These are phyloP conservation scores for Andrena bicolor DNA, from an alignment of 2,888 invertebrate species.

Conservation along the genomic window DNA sequence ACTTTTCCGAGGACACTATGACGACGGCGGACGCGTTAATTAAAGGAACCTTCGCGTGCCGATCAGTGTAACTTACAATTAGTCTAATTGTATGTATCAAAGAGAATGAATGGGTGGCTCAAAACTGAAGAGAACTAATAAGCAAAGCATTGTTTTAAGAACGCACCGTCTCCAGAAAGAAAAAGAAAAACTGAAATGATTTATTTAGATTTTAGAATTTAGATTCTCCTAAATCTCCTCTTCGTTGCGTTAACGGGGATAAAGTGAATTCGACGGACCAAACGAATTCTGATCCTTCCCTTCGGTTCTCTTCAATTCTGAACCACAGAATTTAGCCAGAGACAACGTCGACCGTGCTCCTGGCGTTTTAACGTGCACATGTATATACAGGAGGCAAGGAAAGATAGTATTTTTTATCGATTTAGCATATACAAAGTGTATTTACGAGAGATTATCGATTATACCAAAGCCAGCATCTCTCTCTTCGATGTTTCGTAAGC, in stretches of 20 bases:
- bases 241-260: background rate
- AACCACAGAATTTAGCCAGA: constrained; percentile 20
- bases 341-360: constrained; percentile 41
- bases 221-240: background rate
- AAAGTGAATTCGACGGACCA: constrained; percentile 36
- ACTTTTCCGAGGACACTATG: background rate
- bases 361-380: constrained; percentile 67
- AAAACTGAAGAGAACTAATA: constrained; percentile 43
- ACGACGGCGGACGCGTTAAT: constrained; percentile 50
- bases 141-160: background rate
- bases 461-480: constrained; percentile 69
- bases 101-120: constrained; percentile 22
- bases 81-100: constrained; percentile 23
- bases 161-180: background rate
- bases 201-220: no score
- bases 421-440: constrained; percentile 68
- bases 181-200: no score
- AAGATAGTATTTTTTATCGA: constrained; percentile 75
- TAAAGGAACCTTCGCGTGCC: constrained; percentile 32
- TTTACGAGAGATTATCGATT: constrained; percentile 63
- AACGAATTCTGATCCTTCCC: background rate
- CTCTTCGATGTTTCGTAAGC: constrained; percentile 44
- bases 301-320: constrained; percentile 45
- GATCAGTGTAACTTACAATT: constrained; percentile 40
- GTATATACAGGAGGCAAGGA: constrained; percentile 66